phyloP scores from a whole-genome alignment of 2,113 vertebrate species.

The Aspiorhynchus laticeps region DNA sequence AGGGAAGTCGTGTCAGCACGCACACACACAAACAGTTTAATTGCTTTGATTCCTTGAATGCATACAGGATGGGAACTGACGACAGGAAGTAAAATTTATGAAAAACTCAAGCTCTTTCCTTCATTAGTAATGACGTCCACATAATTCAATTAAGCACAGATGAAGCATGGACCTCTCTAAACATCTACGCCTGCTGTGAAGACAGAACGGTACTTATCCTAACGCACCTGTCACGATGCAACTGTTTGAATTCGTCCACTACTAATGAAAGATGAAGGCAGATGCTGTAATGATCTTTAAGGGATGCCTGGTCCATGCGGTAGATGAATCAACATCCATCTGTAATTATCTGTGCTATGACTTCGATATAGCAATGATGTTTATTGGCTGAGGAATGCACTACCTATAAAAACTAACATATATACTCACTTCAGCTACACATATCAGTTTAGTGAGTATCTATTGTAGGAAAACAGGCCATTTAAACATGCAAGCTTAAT shows the following conservation, averaged over 20 bases:
- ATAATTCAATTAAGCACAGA: slow-evolving; percentile 18
- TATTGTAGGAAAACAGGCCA: not conserved
- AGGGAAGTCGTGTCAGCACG: not conserved
- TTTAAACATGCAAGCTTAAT: not conserved
- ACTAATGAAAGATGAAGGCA: slow-evolving; percentile 6
- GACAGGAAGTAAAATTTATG: not conserved
- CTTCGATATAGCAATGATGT: not conserved
- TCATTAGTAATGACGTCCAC: slow-evolving; percentile 10
- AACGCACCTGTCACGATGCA: not conserved
- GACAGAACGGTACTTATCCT: not conserved
- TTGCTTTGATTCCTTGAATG: not conserved
- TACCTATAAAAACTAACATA: not conserved
- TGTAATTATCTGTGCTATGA: not conserved
- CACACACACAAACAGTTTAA: not conserved
- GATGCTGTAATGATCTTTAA: not conserved
- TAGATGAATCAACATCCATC: not conserved
- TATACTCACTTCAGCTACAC: not conserved
- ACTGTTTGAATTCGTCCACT: not conserved
- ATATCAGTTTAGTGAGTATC: not conserved
- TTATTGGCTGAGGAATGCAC: not conserved
- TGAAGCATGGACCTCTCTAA: slow-evolving; percentile 2
- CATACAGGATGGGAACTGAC: not conserved
- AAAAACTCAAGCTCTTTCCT: not conserved
- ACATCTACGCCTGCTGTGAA: not conserved
- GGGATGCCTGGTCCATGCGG: not conserved